These are phyloP conservation scores for Dryadula phaetusa DNA, from an alignment of 2,888 invertebrate genomes.

Conservation along the genomic window DNA sequence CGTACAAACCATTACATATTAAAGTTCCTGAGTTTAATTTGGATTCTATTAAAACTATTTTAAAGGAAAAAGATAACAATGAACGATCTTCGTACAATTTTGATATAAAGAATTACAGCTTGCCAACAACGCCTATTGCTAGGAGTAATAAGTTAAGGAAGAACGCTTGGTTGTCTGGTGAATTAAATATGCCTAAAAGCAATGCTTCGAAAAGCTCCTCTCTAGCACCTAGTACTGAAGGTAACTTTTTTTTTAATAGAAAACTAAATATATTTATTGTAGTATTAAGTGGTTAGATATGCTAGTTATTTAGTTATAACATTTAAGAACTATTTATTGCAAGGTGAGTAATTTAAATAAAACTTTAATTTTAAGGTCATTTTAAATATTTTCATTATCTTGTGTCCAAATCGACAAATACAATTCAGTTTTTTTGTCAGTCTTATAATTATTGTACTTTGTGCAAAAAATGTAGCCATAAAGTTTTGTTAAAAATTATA, in stretches of 20 bases:
- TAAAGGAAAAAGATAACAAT: constrained; percentile 59
- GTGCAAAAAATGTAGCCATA: too few relatives aligned
- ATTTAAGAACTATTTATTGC: too few relatives aligned
- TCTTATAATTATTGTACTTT: too few relatives aligned
- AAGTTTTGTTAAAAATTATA: too few relatives aligned
- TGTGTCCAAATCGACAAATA: too few relatives aligned
- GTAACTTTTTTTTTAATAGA: constrained; percentile 30
- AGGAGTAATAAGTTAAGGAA: constrained; percentile 81
- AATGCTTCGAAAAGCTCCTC: constrained; percentile 36
- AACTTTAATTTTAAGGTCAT: too few relatives aligned
- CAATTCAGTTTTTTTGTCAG: too few relatives aligned
- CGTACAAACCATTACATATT: constrained; percentile 77
- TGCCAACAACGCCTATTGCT: constrained; percentile 82
- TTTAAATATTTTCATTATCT: too few relatives aligned
- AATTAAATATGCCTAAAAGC: constrained; percentile 55
- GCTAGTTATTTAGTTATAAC: too few relatives aligned
- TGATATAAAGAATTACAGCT: constrained; percentile 76
- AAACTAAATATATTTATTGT: too few relatives aligned
- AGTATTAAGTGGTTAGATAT: too few relatives aligned
- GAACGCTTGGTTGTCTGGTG: constrained; percentile 82
- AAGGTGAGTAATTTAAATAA: too few relatives aligned
- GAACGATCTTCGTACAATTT: constrained; percentile 74
- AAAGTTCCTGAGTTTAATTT: constrained; percentile 76
- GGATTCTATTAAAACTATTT: constrained; percentile 66
- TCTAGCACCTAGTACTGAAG: constrained; percentile 36